These are phyloP conservation scores for Sebastes elongatus DNA, from an alignment of 2,797 vertebrate species.

Conservation along the genomic window DNA sequence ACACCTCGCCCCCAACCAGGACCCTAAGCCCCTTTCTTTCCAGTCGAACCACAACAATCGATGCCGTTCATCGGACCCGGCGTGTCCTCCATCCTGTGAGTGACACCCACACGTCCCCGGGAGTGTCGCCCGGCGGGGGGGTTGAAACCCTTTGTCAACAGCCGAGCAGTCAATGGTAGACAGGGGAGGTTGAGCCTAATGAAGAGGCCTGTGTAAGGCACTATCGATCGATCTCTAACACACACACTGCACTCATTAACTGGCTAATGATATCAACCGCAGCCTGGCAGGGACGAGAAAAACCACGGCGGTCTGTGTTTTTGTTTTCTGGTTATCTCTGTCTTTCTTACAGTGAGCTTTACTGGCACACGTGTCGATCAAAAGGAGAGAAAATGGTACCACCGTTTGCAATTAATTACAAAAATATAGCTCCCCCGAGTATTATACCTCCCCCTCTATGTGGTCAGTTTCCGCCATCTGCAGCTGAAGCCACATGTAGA, in stretches of 20 bases:
- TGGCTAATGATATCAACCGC: conserved; percentile 65
- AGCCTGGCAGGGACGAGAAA: conserved; percentile 28
- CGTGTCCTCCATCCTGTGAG: conserved; percentile 39
- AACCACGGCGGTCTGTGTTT: conserved; percentile 1
- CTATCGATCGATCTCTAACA: conserved; percentile 60
- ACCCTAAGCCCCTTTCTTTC: not conserved
- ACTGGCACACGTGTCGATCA: not conserved
- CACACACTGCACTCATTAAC: conserved; percentile 69
- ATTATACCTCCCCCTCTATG: not conserved
- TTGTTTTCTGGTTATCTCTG: not conserved
- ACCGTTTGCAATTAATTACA: not conserved
- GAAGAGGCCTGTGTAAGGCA: conserved; percentile 69
- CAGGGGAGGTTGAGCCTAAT: conserved; percentile 60
- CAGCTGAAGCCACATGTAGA: not conserved
- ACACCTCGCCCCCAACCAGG: conserved; percentile 6
- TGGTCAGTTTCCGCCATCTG: not conserved
- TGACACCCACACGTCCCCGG: conserved; percentile 43
- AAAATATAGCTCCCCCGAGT: not conserved
- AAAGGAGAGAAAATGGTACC: not conserved
- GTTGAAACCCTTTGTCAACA: conserved; percentile 54
- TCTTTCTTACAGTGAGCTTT: not conserved
- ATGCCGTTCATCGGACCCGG: conserved; percentile 42
- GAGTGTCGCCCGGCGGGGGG: conserved; percentile 22
- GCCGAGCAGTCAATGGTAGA: conserved; percentile 43
- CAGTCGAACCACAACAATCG: conserved; percentile 47